phyloP scores from a whole-genome alignment of 2,797 vertebrate genomes.

The Chelmon rostratus region DNA sequence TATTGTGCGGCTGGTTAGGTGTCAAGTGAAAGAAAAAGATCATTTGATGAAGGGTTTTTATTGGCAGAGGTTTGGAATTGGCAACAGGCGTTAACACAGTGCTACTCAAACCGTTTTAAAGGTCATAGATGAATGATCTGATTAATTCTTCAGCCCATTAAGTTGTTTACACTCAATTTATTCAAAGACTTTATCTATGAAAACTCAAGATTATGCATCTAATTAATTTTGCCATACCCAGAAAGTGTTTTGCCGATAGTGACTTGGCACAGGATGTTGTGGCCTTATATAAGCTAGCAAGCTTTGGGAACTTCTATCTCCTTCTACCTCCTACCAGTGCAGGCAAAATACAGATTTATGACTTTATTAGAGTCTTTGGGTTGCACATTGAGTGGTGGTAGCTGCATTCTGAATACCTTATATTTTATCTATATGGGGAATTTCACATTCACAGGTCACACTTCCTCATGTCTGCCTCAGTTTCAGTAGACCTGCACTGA shows the following conservation, averaged over 20 bases:
- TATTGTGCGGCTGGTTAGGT: conserved; percentile 12
- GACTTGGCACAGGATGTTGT: conserved; percentile 4
- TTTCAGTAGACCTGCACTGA: conserved; percentile 3
- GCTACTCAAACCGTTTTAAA: background rate
- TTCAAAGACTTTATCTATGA: background rate
- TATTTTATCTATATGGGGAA: conserved; percentile 6
- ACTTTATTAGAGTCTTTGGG: conserved; percentile 14
- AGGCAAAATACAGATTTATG: conserved; percentile 13
- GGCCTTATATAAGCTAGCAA: conserved; percentile 5
- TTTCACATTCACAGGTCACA: background rate
- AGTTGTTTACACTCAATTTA: background rate
- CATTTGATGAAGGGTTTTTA: conserved; percentile 1
- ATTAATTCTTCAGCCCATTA: background rate
- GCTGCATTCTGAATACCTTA: background rate
- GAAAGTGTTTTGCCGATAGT: background rate
- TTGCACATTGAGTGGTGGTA: conserved; percentile 14
- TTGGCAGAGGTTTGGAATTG: conserved; percentile 5
- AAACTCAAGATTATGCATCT: background rate
- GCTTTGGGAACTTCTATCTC: conserved; percentile 17
- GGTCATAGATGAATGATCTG: background rate
- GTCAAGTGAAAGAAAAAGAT: background rate
- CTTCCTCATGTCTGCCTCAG: background rate
- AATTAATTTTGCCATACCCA: background rate
- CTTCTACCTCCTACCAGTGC: background rate
- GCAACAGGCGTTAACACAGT: background rate